These are phyloP conservation scores for Melanotaenia nigrans DNA, from an alignment of 2,797 vertebrate genomes.

Conservation along the genomic window DNA sequence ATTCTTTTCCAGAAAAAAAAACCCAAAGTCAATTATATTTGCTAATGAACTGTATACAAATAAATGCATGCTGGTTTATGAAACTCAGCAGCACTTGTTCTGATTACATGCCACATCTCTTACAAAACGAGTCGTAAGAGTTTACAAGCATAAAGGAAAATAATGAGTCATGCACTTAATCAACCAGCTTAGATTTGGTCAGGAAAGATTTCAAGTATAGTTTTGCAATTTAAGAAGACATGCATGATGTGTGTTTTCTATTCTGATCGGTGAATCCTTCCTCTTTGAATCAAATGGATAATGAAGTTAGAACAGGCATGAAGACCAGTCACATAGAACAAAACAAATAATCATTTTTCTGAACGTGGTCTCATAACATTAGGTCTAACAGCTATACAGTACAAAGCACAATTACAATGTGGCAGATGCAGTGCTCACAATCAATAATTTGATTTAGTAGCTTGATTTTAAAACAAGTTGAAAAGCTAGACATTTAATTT, in stretches of 20 bases:
- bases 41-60: not conserved
- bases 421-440: no score
- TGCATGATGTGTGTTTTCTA: not conserved
- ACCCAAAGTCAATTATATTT: not conserved
- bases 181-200: conserved; percentile 32
- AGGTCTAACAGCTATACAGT: no score
- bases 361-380: no score
- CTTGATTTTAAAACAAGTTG: no score
- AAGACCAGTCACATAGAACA: no score
- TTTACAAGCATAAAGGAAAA: not conserved
- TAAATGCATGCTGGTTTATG: conserved; percentile 1
- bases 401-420: no score
- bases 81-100: conserved; percentile 20
- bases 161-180: conserved; percentile 44
- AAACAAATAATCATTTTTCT: no score
- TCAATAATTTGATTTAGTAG: no score
- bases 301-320: no score
- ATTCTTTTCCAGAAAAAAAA: not conserved
- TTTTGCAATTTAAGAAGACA: not conserved
- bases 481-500: no score
- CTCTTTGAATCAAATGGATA: not conserved
- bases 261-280: not conserved
- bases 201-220: not conserved
- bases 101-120: conserved; percentile 30
- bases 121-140: conserved; percentile 40